Conservation (phyloP, 2,113 vertebrate species). For the Lepus timidus region DNA sequence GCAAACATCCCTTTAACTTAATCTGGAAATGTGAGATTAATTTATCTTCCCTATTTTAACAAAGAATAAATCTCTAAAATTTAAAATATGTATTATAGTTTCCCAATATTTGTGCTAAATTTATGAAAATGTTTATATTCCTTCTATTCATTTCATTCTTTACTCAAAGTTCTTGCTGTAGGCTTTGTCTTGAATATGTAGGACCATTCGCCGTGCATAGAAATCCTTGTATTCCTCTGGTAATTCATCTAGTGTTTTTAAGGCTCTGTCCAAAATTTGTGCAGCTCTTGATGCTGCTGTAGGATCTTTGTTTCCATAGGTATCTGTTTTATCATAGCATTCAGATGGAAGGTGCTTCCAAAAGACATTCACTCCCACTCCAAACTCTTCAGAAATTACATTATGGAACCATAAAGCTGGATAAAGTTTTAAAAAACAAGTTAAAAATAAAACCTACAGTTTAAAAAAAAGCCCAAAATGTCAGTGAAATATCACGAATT, state of each 20-base stretch:
- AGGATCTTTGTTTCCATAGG: slow-evolving; percentile 97
- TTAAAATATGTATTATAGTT: neutral
- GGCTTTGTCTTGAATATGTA: slow-evolving; percentile 92
- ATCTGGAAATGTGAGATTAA: slow-evolving; percentile 27
- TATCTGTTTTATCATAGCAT: slow-evolving; percentile 95
- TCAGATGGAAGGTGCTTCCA: slow-evolving; percentile 95
- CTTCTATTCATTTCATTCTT: slow-evolving; percentile 59
- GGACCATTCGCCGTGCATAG: slow-evolving; percentile 96
- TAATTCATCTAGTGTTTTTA: slow-evolving; percentile 93
- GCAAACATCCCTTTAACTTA: neutral
- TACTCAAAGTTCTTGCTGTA: slow-evolving; percentile 87
- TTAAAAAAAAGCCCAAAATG: slow-evolving; percentile 68
- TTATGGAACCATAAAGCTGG: slow-evolving; percentile 99
- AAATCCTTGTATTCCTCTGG: slow-evolving; percentile 96
- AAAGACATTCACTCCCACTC: slow-evolving; percentile 96
- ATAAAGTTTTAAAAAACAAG: slow-evolving; percentile 68
- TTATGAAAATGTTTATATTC: slow-evolving; percentile 29
- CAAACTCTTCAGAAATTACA: slow-evolving; percentile 95
- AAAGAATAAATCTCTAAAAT: slow-evolving; percentile 49
- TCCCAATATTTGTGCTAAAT: slow-evolving; percentile 38
- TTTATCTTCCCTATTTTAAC: slow-evolving; percentile 38
- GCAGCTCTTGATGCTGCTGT: slow-evolving; percentile 92
- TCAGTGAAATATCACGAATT: slow-evolving; percentile 74
- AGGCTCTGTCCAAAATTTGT: slow-evolving; percentile 93
- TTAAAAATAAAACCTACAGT: slow-evolving; percentile 82